Conservation (phyloP, 2,888 invertebrate genomes). For the Nowickia ferox region DNA sequence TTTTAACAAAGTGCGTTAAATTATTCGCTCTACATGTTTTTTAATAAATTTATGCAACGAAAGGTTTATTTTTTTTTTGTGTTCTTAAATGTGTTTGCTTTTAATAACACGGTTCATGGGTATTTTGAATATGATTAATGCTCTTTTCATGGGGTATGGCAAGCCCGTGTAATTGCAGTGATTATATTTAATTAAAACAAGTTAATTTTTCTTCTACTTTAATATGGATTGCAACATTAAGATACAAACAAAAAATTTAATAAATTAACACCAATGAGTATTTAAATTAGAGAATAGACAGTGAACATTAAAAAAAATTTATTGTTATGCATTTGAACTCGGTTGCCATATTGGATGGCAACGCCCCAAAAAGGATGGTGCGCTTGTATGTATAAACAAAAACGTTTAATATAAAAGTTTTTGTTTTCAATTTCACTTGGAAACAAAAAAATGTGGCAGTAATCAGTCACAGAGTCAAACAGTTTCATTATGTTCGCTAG, state of each 20-base stretch:
- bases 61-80: conserved; percentile 12
- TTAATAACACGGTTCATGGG: conserved; percentile 7
- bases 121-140: conserved; percentile 56
- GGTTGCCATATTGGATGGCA: too few species aligned
- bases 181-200: conserved; percentile 59
- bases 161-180: conserved; percentile 48
- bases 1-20: conserved; percentile 13
- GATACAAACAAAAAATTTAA: background rate
- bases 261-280: conserved; percentile 24
- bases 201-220: conserved; percentile 41
- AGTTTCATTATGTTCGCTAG: too few species aligned
- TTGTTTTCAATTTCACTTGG: too few species aligned
- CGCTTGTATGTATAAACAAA: too few species aligned
- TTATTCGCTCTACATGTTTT: conserved; percentile 10
- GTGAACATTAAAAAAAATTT: background rate
- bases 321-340: too few species aligned
- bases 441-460: too few species aligned
- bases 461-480: too few species aligned
- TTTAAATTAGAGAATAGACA: conserved; percentile 9
- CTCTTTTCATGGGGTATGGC: conserved; percentile 15
- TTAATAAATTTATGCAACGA: background rate
- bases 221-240: background rate
- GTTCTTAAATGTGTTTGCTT: background rate
- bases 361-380: too few species aligned
- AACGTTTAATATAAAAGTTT: too few species aligned